Evolutionary conservation across 2,113 vertebrate genomes (phyloP), one percentile per base, ranked within the genome.

Genomic region (Gallinago media): DNA sequence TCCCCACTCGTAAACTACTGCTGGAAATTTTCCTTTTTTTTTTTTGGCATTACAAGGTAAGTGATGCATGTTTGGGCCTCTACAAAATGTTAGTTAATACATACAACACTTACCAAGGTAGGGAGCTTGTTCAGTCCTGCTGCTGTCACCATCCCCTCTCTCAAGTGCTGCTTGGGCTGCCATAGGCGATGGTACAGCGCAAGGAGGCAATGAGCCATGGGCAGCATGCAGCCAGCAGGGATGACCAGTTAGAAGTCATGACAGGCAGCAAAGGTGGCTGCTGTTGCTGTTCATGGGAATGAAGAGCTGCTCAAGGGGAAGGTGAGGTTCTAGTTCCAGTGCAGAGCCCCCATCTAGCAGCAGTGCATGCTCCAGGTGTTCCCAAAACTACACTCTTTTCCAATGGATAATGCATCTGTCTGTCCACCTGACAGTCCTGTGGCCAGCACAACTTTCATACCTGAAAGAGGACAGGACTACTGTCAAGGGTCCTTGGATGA

Each of bases 341-440:
- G 47, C n/a, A 82, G 15, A 87, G 38, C 17, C 31, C 52, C n/a
- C n/a, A 25, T 0, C 1, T 3, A 22, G 36, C 50, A 88, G 49
- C 38, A 65, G 13, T 13, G 17, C 3, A 0, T 11, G 22, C 1
- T 6, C 21, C 40, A 61, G 36, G n/a, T 0, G 0, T 42, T 76
- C 67, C 74, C 25, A 16, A 62, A 88, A 85, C n/a, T 31, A 78
- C 29, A 11, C 15, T n/a, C 46, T 26, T 13, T 79, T 73, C 32
- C 63, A 78, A 52, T 2, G 19, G 44, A 16, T n/a, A 50, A 49
- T 0, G 1, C 25, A 59, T 42, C 38, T 65, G 31, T 25, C 50
- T 42, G n/a, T n/a, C 74, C n/a, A 59, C 32, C 47, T 40, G n/a
- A 68, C 27, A 70, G 36, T 56, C 46, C 70, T 47, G 26, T 14